A percentile compares a stretch with the other conserved stretches of the same genome.
phyloP scores from a whole-genome alignment of 2,888 invertebrate species.

The Macropis europaea region DNA sequence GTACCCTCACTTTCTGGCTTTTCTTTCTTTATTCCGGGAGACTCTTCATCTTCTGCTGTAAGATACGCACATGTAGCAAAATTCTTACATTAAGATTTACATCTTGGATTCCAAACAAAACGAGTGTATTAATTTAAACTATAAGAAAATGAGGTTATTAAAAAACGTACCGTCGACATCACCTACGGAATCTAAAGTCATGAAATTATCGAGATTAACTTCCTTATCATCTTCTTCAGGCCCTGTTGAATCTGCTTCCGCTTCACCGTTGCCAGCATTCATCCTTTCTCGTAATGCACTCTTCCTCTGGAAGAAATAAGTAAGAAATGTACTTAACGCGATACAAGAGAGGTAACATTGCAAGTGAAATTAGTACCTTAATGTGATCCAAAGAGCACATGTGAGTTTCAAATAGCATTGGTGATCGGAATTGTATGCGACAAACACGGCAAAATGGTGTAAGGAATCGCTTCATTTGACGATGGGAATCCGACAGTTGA shows the following conservation, averaged over 20 bases:
- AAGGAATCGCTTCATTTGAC: constrained; percentile 91
- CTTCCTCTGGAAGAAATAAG: constrained; percentile 80
- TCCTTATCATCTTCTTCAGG: constrained; percentile 86
- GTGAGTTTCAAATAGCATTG: constrained; percentile 92
- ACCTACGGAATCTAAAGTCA: constrained; percentile 93
- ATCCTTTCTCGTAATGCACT: constrained; percentile 80
- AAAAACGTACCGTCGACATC: constrained; percentile 86
- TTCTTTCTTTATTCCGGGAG: constrained; percentile 82
- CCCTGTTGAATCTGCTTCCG: constrained; percentile 82
- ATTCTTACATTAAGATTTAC: background rate
- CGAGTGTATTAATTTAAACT: background rate
- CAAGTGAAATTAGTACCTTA: constrained; percentile 82
- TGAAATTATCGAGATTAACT: constrained; percentile 90
- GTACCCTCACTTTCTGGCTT: constrained; percentile 77
- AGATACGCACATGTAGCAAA: constrained; percentile 9
- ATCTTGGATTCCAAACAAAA: background rate
- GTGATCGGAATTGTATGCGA: constrained; percentile 88
- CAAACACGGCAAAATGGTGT: constrained; percentile 91
- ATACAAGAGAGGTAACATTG: constrained; percentile 8
- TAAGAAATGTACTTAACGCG: background rate
- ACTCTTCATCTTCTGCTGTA: constrained; percentile 81
- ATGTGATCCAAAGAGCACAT: constrained; percentile 90
- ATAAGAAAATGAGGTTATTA: background rate
- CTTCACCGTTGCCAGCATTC: constrained; percentile 81
- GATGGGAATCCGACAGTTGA: constrained; percentile 89